Evolutionary conservation across 2,113 vertebrate genomes (phyloP).

Genomic region (Pluvialis apricaria): DNA sequence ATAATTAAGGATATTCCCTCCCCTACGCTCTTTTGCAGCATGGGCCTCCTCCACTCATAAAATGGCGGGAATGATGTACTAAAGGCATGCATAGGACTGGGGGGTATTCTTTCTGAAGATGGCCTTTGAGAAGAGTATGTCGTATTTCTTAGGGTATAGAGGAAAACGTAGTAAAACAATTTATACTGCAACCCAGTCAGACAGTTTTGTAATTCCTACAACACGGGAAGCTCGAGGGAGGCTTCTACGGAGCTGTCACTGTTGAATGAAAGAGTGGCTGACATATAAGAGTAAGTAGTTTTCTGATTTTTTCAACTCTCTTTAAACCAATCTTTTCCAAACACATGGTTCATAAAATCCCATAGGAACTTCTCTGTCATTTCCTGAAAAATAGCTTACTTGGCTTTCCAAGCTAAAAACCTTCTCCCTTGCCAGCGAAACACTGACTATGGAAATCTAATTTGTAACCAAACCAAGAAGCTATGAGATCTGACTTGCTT

Average conservation of each 20-base stretch:
- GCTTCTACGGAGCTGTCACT: not conserved
- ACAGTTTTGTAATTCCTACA: not conserved
- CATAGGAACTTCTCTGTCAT: constrained; percentile 36
- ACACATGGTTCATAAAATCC: constrained; percentile 50
- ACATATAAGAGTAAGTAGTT: constrained; percentile 38
- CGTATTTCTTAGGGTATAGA: not conserved
- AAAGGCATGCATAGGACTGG: fast-evolving
- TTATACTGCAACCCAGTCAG: not conserved
- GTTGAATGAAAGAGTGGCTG: constrained; percentile 46
- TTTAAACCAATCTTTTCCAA: constrained; percentile 60
- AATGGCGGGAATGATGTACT: not conserved
- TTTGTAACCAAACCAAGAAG: constrained; percentile 19
- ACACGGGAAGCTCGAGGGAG: not conserved
- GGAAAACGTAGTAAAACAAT: not conserved
- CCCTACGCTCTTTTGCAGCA: not conserved
- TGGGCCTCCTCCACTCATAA: not conserved
- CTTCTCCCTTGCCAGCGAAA: not conserved
- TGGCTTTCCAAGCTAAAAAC: constrained; percentile 32
- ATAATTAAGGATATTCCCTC: not conserved
- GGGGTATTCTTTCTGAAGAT: not conserved
- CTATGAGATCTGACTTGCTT: not conserved
- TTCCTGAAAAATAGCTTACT: constrained; percentile 62
- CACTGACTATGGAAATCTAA: constrained; percentile 19
- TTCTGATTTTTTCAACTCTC: constrained; percentile 46
- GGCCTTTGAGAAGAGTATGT: not conserved